phyloP scores from a whole-genome alignment of 2,888 invertebrate genomes.

The Tricholauxania praeusta region DNA sequence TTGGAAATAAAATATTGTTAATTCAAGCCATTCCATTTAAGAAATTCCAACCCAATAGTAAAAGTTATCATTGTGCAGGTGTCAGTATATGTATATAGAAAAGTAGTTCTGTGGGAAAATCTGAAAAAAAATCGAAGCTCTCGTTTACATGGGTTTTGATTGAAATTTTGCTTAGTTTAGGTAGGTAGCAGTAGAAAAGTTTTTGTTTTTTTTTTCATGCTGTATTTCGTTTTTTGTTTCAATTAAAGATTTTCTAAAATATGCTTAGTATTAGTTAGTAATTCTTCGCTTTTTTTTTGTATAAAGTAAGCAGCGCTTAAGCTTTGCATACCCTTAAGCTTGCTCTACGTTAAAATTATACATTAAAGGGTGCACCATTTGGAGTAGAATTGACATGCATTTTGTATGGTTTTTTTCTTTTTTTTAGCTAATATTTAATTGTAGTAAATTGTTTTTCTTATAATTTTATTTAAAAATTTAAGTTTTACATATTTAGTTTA shows the following conservation, averaged over 20 bases:
- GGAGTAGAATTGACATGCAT: slow-evolving; percentile 36
- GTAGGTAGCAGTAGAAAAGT: not conserved
- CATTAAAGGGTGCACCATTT: slow-evolving; percentile 24
- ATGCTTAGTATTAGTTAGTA: not conserved
- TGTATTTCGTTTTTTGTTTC: not conserved
- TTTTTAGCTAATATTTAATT: slow-evolving; percentile 11
- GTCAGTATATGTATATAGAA: slow-evolving; percentile 1
- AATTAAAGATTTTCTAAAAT: slow-evolving; percentile 11
- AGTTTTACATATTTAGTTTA: too few species aligned
- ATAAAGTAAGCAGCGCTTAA: slow-evolving; percentile 1
- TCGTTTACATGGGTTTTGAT: slow-evolving; percentile 20
- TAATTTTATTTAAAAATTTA: too few species aligned
- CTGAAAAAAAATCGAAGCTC: slow-evolving; percentile 12
- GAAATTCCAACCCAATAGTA: not conserved
- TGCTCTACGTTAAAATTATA: not conserved
- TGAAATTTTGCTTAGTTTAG: not conserved
- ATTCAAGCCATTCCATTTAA: too few species aligned
- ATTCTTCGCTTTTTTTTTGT: not conserved
- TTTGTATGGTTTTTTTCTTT: slow-evolving; percentile 11
- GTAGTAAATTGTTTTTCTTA: too few species aligned
- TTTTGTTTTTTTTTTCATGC: not conserved
- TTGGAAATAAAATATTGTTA: too few species aligned
- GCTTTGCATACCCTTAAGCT: not conserved
- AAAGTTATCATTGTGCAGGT: slow-evolving; percentile 36
- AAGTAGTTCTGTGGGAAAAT: too few species aligned